phyloP scores from a whole-genome alignment of 2,888 invertebrate species.

The Tipula lateralis region DNA sequence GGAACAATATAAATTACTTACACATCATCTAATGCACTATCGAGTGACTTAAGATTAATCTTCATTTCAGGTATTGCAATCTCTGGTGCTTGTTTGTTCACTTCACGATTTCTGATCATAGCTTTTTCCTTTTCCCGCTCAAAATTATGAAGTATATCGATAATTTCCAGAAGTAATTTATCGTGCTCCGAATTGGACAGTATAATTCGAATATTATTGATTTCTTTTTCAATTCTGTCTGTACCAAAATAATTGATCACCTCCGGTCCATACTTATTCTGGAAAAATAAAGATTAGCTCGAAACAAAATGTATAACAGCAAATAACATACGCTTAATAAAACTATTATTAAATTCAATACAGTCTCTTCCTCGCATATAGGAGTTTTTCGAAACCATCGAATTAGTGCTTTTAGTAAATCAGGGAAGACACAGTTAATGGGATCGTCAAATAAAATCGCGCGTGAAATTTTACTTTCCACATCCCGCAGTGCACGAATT shows the following conservation, averaged over 20 bases:
- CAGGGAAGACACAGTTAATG: slow-evolving; percentile 41
- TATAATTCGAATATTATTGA: slow-evolving; percentile 41
- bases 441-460: slow-evolving; percentile 40
- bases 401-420: slow-evolving; percentile 45
- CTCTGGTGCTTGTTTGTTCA: not conserved
- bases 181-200: not conserved
- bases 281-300: slow-evolving; percentile 24
- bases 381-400: slow-evolving; percentile 45
- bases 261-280: slow-evolving; percentile 39
- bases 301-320: not conserved
- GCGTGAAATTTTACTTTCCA: slow-evolving; percentile 42
- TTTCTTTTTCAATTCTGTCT: slow-evolving; percentile 40
- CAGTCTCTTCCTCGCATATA: slow-evolving; percentile 38
- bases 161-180: not conserved
- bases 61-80: not conserved
- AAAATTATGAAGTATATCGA: not conserved
- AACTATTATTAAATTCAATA: slow-evolving; percentile 41
- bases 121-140: not conserved
- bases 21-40: not conserved
- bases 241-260: slow-evolving; percentile 39
- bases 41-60: not conserved
- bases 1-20: not conserved
- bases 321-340: slow-evolving; percentile 39
- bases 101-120: not conserved
- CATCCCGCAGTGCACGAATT: slow-evolving; percentile 42